Evolutionary conservation across 2,888 invertebrate species (phyloP).

Genomic region (Epistrophella euchroma): DNA sequence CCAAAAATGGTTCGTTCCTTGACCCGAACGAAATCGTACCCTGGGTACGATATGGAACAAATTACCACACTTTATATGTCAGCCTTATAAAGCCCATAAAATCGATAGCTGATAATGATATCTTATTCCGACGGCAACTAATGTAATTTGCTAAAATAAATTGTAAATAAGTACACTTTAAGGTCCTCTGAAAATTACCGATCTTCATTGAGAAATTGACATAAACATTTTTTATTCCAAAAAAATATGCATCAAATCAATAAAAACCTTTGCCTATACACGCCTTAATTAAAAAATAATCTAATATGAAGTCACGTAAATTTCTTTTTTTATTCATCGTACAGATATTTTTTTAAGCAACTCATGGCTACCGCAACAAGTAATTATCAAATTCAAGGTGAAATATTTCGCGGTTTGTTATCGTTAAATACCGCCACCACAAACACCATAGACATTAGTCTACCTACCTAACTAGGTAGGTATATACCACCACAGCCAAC

Average conservation of each 20-base stretch:
- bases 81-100: too few relatives aligned
- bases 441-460: not conserved
- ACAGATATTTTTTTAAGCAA: slow-evolving; percentile 41
- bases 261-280: not conserved
- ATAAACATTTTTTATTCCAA: too few relatives aligned
- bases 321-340: not conserved
- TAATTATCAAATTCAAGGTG: slow-evolving; percentile 24
- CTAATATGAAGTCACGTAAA: not conserved
- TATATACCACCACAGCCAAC: slow-evolving; percentile 20
- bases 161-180: too few relatives aligned
- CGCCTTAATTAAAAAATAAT: not conserved
- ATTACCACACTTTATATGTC: too few relatives aligned
- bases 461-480: not conserved
- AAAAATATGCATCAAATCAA: not conserved
- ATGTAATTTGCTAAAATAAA: too few relatives aligned
- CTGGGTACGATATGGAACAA: too few relatives aligned
- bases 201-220: too few relatives aligned
- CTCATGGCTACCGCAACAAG: slow-evolving; percentile 26
- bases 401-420: slow-evolving; percentile 7
- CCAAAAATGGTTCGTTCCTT: too few relatives aligned
- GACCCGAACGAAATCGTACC: too few relatives aligned
- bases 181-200: too few relatives aligned
- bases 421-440: slow-evolving; percentile 5
- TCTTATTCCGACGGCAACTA: too few relatives aligned
- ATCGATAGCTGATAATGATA: too few relatives aligned